These are phyloP conservation scores for Argya squamiceps DNA, from an alignment of 2,797 vertebrate species.

Conservation along the genomic window DNA sequence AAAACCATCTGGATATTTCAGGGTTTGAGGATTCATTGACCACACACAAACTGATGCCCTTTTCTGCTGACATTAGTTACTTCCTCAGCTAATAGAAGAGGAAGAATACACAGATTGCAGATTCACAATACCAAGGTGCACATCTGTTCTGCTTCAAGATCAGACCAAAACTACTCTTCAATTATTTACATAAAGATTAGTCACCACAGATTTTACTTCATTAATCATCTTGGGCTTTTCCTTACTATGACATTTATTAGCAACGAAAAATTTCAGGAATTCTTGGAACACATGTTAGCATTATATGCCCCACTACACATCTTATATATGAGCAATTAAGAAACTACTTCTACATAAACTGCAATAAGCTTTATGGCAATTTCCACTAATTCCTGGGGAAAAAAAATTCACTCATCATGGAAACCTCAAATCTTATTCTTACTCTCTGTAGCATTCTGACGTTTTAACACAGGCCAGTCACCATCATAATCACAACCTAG, in stretches of 20 bases:
- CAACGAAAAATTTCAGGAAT: not conserved
- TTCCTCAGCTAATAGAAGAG: not conserved
- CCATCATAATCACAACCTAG: not conserved
- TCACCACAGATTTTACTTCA: not conserved
- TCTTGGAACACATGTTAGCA: not conserved
- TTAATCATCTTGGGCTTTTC: not conserved
- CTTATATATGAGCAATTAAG: not conserved
- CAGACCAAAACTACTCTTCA: not conserved
- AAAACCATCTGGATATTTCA: not conserved
- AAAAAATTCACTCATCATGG: not conserved
- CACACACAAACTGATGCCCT: not conserved
- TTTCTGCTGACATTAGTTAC: not conserved
- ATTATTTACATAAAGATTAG: not conserved
- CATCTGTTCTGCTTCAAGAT: not conserved
- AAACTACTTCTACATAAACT: conserved; percentile 1
- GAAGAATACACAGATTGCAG: not conserved
- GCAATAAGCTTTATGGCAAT: not conserved
- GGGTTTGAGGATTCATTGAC: not conserved
- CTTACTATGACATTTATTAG: not conserved
- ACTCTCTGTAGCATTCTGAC: not conserved
- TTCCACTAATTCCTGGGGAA: not conserved
- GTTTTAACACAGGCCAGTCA: not conserved
- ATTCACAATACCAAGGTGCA: not conserved
- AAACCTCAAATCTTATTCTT: not conserved
- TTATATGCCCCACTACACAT: not conserved